A percentile compares a stretch with the other conserved stretches of the same genome.
These are phyloP conservation scores for Adineta ricciae DNA, from an alignment of 2,888 invertebrate genomes.

Conservation along the genomic window DNA sequence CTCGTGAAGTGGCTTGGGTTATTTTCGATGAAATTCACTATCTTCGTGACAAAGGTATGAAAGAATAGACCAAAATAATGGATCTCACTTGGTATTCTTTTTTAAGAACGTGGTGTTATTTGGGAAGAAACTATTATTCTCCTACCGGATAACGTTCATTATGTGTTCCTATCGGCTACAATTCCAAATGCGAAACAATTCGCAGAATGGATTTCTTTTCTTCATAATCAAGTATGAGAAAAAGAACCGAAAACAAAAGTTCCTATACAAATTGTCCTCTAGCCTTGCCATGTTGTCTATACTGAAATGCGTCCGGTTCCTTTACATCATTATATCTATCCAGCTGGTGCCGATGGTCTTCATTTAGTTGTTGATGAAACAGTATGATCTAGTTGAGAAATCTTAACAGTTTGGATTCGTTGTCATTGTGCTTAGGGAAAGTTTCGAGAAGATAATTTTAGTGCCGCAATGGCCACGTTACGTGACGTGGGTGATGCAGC, in stretches of 20 bases:
- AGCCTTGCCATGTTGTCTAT: constrained; percentile 93
- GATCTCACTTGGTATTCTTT: not conserved
- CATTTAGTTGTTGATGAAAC: constrained; percentile 86
- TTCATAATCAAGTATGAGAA: constrained; percentile 61
- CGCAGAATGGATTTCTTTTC: constrained; percentile 59
- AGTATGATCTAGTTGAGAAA: constrained; percentile 50
- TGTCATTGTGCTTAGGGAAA: constrained; percentile 58
- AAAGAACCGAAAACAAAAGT: constrained; percentile 29
- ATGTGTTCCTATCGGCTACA: constrained; percentile 95
- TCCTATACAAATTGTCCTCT: constrained; percentile 51
- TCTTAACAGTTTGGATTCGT: constrained; percentile 30
- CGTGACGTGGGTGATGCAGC: constrained; percentile 67
- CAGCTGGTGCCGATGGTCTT: constrained; percentile 81
- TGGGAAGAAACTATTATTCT: constrained; percentile 98
- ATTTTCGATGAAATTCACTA: constrained; percentile 99
- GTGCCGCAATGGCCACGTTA: constrained; percentile 85
- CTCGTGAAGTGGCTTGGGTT: constrained; percentile 99
- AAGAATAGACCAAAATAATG: not conserved
- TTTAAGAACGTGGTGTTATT: constrained; percentile 71
- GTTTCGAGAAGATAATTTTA: constrained; percentile 93
- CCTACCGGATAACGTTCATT: constrained; percentile 89
- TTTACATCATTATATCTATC: constrained; percentile 92
- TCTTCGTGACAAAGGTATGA: constrained; percentile 76
- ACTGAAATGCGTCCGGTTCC: constrained; percentile 95
- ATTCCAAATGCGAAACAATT: constrained; percentile 93